Evolutionary conservation across 1,140 invertebrate species (phyloP).

Genomic region (Tribolium madens): DNA sequence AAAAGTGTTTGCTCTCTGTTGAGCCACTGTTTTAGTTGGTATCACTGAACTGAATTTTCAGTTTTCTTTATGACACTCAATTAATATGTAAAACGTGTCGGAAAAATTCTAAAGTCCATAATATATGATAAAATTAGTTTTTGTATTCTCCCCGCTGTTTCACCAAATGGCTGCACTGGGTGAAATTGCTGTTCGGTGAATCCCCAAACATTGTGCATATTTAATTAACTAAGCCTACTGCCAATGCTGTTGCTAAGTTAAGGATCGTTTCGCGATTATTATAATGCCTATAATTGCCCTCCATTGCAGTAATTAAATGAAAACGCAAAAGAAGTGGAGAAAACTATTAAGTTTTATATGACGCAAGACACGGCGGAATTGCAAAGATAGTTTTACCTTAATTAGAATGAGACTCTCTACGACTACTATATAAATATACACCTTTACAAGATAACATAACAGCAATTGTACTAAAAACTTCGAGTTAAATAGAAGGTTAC

Average conservation of each 20-base stretch:
- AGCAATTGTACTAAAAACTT: no score
- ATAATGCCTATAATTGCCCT: constrained; percentile 1
- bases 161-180: no score
- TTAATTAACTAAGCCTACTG: constrained; percentile 23
- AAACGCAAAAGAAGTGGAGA: not conserved
- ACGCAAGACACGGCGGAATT: not conserved
- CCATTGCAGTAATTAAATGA: constrained; percentile 4
- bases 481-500: no score
- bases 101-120: no score
- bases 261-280: constrained; percentile 17
- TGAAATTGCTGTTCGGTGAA: not conserved
- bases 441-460: no score
- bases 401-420: not conserved
- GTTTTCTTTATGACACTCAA: no score
- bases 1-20: not conserved
- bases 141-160: no score
- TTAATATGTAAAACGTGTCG: no score
- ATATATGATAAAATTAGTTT: no score
- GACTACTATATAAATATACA: no score
- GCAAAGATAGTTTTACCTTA: not conserved
- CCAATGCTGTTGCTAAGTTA: constrained; percentile 21
- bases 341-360: not conserved
- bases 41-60: no score
- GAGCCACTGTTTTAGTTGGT: not conserved
- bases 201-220: not conserved